These are phyloP conservation scores for Sturmia bella DNA, from an alignment of 2,888 invertebrate species.

Conservation along the genomic window DNA sequence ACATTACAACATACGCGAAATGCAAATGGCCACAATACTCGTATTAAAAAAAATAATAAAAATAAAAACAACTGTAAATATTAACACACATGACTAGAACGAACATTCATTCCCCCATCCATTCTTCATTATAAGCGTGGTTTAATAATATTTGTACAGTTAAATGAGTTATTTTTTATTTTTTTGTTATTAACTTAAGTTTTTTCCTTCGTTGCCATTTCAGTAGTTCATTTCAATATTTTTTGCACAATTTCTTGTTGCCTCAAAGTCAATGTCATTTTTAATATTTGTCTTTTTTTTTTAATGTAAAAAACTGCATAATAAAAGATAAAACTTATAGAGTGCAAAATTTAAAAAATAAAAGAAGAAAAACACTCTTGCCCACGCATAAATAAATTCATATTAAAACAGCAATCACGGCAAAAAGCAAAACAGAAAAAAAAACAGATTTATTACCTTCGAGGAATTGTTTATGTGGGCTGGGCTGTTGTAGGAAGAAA, in stretches of 20 bases:
- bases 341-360: background rate
- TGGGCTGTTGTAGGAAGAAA: slow-evolving; percentile 35
- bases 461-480: slow-evolving; percentile 38
- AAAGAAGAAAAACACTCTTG: slow-evolving; percentile 26
- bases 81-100: background rate
- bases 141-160: slow-evolving; percentile 19
- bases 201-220: slow-evolving; percentile 33
- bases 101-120: too few species aligned
- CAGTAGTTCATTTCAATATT: background rate
- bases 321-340: slow-evolving; percentile 6
- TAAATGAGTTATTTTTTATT: background rate
- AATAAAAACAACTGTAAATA: background rate
- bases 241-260: slow-evolving; percentile 22
- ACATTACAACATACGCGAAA: background rate
- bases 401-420: slow-evolving; percentile 11
- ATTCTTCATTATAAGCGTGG: background rate
- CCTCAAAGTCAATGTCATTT: slow-evolving; percentile 66
- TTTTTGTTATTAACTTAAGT: too few species aligned
- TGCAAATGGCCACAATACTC: background rate
- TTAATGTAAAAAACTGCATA: slow-evolving; percentile 10
- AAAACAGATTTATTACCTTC: slow-evolving; percentile 48
- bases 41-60: background rate
- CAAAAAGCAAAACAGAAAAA: background rate
- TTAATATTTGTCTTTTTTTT: slow-evolving; percentile 23
- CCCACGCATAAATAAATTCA: slow-evolving; percentile 43